Evolutionary conservation across 2,888 invertebrate species (phyloP), one percentile per base, ranked within the genome.

Genomic region (Dynastes grantii): DNA sequence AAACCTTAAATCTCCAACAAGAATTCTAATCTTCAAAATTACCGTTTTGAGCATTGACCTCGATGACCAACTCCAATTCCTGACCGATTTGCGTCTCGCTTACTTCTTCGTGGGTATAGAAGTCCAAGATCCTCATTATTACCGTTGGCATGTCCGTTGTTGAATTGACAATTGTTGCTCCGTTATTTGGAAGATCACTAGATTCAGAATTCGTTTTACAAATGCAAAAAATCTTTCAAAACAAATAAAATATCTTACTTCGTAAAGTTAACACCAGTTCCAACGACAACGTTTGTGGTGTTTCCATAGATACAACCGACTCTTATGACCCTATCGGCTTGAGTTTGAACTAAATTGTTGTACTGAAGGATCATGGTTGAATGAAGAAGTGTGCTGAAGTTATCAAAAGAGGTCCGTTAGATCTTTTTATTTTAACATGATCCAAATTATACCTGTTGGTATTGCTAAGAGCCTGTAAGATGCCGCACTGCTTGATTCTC

Each of bases 261-360:
- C 64, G 91, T 86, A 80, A 92, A 91, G 79, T 89, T 90, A 80
- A 92, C 88, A 49, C 92, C 90, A n/a, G 92, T 91, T 58, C 91
- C 91, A 3, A 92, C 89, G 55, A 92, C 87, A 80, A 92, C 90
- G 85, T 88, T 89, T 16, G 90, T 86, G 73, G 87, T 85, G 58
- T 89, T 89, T 61, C 90, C 90, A 82, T 94, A 91, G n/a, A 94
- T 92, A 85, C 96, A 96, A 0, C 95, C 95, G 4, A 95, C 93
- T 84, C 94, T 93, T 78, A 96, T 93, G 84, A 95, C 92, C 78
- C 96, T 92, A 88, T 97, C 97, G 0, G 95, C 95, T 79, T 95
- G 93, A 16, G 95, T 94, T 88, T 96, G 96, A 79, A 97, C 95
- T 82, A 96, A 92, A 0, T 94, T 92, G 88, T 96, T 96, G 88